These are phyloP conservation scores for Pachymerium ferrugineum DNA, from an alignment of 2,888 invertebrate genomes.

Conservation along the genomic window DNA sequence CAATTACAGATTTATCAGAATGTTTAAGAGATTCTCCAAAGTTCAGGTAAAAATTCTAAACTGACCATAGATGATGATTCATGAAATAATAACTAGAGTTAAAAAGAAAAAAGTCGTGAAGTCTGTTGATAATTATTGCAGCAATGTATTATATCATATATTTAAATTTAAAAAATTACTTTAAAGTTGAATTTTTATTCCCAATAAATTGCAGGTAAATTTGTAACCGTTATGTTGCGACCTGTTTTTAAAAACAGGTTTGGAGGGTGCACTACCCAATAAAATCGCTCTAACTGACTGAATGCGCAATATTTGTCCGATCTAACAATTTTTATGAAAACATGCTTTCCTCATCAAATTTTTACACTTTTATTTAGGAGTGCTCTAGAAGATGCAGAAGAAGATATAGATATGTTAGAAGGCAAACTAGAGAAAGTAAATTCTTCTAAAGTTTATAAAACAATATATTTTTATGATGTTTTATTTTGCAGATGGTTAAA, in stretches of 20 bases:
- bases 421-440: conserved; percentile 31
- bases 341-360: too few species aligned
- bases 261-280: too few species aligned
- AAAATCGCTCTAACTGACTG: too few species aligned
- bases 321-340: background rate
- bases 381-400: conserved; percentile 27
- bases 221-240: too few species aligned
- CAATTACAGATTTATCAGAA: conserved; percentile 27
- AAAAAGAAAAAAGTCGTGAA: background rate
- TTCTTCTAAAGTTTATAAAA: background rate
- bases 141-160: background rate
- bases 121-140: too few species aligned
- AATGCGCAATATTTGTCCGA: too few species aligned
- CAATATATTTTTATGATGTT: background rate
- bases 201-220: too few species aligned
- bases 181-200: too few species aligned
- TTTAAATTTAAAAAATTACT: background rate
- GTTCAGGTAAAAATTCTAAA: conserved; percentile 23
- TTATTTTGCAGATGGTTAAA: conserved; percentile 20
- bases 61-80: background rate
- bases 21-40: conserved; percentile 29
- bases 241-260: too few species aligned
- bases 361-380: conserved; percentile 9
- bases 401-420: conserved; percentile 32
- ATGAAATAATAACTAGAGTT: background rate